Base-by-base conservation (phyloP, 2,888 invertebrate species). In the Lysandra coridon region DNA sequence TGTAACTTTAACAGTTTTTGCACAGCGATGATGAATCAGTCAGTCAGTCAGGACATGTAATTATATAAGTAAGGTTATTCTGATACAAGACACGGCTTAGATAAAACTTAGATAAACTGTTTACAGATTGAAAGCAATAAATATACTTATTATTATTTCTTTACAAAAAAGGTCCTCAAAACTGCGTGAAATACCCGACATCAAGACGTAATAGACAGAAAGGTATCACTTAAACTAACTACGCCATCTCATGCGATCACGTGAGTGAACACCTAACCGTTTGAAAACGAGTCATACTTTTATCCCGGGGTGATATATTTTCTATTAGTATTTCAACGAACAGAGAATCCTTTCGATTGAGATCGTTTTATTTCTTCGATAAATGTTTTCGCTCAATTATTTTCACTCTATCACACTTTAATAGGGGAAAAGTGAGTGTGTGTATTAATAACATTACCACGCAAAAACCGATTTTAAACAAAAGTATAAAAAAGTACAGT, bases 271-370 rank as follows among this genome's bases (percentile, higher is more conserved):
- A 69, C 33, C 69, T 17, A 37, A 69, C 69, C 69, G 69, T 69
- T 69, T 33, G 69, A 69, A 17, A 69, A 69, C 33, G 33, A 37
- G 69, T 69, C 69, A 69, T 69, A 69, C 33, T 69, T 37, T 37
- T 69, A 69, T 69, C 69, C 69, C 69, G 14, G 33, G 33, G 3
- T 69, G 69, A 69, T 37, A 69, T 17, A 69, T 69, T 69, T 69
- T 69, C 69, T 69, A 69, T 69, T 69, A 69, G 33, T 69, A 69
- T 33, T 33, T 69, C 33, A 33, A 33, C 33, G 69, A 37, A 37
- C 37, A 69, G 14, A 1, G 69, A 69, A 69, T 69, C 37, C 69
- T 69, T 69, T 69, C 14, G 14, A 14, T 69, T 12, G 2, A 17
- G 33, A 69, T 30, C 30, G 30, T 64, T 64, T 30, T 23, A 37